A percentile compares a stretch with the other conserved stretches of the same genome.
Conservation (phyloP, 1,140 invertebrate species). For the Drosophila pseudoananassae region DNA sequence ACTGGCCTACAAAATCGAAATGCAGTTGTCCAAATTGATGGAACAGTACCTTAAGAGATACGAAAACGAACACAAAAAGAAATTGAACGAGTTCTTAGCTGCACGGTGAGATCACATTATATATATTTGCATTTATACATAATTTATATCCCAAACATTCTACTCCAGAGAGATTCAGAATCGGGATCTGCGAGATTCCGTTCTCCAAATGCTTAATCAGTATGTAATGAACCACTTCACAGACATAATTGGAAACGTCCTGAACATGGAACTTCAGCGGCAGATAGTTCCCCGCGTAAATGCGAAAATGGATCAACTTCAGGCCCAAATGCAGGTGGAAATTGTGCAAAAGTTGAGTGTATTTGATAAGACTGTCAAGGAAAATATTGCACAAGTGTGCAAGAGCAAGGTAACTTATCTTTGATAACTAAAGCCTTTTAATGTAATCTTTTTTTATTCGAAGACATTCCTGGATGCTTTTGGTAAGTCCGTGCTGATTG, state of each 20-base stretch:
- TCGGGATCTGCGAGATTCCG: constrained; percentile 84
- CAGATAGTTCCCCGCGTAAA: constrained; percentile 85
- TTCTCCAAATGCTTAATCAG: constrained; percentile 83
- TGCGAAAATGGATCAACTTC: constrained; percentile 87
- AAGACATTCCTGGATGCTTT: constrained; percentile 91
- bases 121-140: not conserved
- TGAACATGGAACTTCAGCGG: constrained; percentile 84
- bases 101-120: constrained; percentile 46
- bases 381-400: constrained; percentile 91
- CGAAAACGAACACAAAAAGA: constrained; percentile 84
- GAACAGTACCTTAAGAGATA: constrained; percentile 83
- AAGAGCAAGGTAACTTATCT: constrained; percentile 87
- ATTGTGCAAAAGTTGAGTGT: constrained; percentile 88
- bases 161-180: constrained; percentile 69
- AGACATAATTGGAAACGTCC: constrained; percentile 84
- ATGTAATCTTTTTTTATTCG: not conserved
- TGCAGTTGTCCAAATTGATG: constrained; percentile 79
- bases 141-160: not conserved
- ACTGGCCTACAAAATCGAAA: constrained; percentile 78
- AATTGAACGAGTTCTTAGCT: constrained; percentile 65
- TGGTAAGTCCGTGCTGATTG: constrained; percentile 87
- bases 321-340: constrained; percentile 89
- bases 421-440: not conserved
- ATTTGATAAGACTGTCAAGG: constrained; percentile 90
- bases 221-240: constrained; percentile 84